Evolutionary conservation across 2,113 vertebrate genomes (phyloP).

Genomic region (Podilymbus podiceps): DNA sequence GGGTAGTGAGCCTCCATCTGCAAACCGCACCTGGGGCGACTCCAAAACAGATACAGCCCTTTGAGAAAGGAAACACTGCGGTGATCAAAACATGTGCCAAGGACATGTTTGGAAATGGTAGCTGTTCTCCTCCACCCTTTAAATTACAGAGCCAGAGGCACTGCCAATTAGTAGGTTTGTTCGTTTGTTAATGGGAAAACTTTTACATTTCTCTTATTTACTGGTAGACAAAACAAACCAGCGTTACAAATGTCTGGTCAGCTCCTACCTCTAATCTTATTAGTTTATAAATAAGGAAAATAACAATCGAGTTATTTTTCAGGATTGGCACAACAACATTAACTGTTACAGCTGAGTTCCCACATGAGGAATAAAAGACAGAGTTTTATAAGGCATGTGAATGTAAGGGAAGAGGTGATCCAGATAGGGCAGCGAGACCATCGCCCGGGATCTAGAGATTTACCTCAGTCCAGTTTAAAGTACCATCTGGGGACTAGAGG

Average conservation of each 20-base stretch:
- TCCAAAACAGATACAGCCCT: not conserved
- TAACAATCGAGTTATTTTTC: not conserved
- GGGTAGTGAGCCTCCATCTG: not conserved
- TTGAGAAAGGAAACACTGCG: not conserved
- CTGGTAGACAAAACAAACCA: not conserved
- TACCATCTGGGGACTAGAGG: not conserved
- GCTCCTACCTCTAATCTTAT: not conserved
- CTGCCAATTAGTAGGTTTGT: not conserved
- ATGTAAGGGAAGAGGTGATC: not conserved
- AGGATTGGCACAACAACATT: not conserved
- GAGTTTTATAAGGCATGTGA: not conserved
- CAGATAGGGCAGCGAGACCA: not conserved
- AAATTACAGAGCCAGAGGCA: not conserved
- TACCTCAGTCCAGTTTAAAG: not conserved
- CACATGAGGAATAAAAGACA: not conserved
- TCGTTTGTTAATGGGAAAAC: not conserved
- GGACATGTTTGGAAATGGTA: not conserved
- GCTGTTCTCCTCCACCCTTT: not conserved
- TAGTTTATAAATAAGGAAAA: not conserved
- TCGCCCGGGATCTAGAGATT: not conserved
- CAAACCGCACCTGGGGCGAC: not conserved
- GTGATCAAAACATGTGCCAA: not conserved
- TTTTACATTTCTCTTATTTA: not conserved
- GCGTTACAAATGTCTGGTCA: not conserved
- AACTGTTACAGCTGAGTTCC: not conserved